Conservation (phyloP, 2,797 vertebrate species). For the Amniataba percoides region DNA sequence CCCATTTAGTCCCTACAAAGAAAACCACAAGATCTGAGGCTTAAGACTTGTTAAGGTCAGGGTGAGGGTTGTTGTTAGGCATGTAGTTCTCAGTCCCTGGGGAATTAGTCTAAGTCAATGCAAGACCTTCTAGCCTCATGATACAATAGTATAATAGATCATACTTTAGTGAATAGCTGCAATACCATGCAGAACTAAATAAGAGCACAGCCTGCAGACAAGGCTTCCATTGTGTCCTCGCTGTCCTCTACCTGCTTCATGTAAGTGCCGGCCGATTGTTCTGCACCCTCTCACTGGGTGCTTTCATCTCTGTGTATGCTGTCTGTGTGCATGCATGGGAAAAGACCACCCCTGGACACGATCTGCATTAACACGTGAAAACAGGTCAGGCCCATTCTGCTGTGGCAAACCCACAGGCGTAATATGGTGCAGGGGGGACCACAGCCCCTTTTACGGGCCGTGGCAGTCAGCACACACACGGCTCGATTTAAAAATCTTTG, state of each 20-base stretch:
- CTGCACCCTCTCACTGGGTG: conserved; percentile 41
- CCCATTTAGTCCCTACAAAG: not conserved
- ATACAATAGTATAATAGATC: conserved; percentile 23
- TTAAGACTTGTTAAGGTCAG: conserved; percentile 4
- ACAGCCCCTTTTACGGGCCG: conserved; percentile 38
- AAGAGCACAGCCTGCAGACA: conserved; percentile 57
- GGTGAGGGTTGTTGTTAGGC: not conserved
- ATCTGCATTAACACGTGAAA: conserved; percentile 57
- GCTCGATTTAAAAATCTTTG: conserved; percentile 7
- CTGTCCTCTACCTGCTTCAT: conserved; percentile 68
- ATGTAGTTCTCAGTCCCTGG: conserved; percentile 1
- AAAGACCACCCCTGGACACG: conserved; percentile 57
- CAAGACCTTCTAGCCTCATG: conserved; percentile 10
- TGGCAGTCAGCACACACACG: conserved; percentile 35
- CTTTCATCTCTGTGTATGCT: conserved; percentile 51
- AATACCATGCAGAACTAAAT: conserved; percentile 60
- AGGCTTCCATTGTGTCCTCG: conserved; percentile 63
- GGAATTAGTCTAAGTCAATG: conserved; percentile 19
- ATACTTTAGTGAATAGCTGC: conserved; percentile 29
- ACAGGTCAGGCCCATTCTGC: conserved; percentile 62
- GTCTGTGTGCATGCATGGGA: conserved; percentile 57
- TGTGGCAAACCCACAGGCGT: conserved; percentile 44
- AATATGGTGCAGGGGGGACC: conserved; percentile 49
- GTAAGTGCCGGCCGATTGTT: conserved; percentile 51
- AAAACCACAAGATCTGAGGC: not conserved